Evolutionary conservation across 1,140 invertebrate genomes (phyloP).

Genomic region (Hestina assimilis): DNA sequence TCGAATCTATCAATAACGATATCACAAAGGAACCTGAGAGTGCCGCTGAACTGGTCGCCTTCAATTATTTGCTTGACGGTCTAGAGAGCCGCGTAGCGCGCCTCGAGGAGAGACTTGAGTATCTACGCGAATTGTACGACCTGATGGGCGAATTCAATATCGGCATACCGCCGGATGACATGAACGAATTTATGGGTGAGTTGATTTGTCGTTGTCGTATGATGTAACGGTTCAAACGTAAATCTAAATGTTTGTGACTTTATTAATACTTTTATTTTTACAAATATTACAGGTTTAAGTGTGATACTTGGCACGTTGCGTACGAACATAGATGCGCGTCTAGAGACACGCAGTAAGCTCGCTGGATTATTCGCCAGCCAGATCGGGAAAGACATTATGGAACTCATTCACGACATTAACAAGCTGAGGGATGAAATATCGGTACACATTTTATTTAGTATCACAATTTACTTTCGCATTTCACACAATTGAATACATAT

Average conservation of each 20-base stretch:
- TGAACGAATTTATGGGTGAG: slow-evolving; percentile 74
- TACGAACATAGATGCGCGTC: slow-evolving; percentile 76
- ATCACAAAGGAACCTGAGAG: slow-evolving; percentile 58
- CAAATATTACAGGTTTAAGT: slow-evolving; percentile 70
- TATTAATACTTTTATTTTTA: background rate
- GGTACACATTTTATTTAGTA: slow-evolving; percentile 56
- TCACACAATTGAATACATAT: no score
- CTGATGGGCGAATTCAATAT: slow-evolving; percentile 78
- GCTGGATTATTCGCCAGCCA: slow-evolving; percentile 79
- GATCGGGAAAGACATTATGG: slow-evolving; percentile 81
- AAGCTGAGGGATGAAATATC: slow-evolving; percentile 81
- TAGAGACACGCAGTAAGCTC: slow-evolving; percentile 78
- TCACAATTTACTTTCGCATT: background rate
- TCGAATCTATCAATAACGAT: slow-evolving; percentile 51
- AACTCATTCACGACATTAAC: slow-evolving; percentile 83
- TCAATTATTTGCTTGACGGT: slow-evolving; percentile 74
- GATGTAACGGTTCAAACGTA: background rate
- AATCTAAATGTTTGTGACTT: background rate
- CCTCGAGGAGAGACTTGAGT: slow-evolving; percentile 73
- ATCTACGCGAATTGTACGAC: slow-evolving; percentile 76
- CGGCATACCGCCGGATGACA: slow-evolving; percentile 74
- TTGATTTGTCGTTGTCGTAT: background rate
- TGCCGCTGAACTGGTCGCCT: slow-evolving; percentile 60
- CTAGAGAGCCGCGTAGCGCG: slow-evolving; percentile 62
- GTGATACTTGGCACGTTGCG: slow-evolving; percentile 72